Base-by-base conservation (phyloP, 2,797 vertebrate genomes). In the Pseudopleuronectes americanus region DNA sequence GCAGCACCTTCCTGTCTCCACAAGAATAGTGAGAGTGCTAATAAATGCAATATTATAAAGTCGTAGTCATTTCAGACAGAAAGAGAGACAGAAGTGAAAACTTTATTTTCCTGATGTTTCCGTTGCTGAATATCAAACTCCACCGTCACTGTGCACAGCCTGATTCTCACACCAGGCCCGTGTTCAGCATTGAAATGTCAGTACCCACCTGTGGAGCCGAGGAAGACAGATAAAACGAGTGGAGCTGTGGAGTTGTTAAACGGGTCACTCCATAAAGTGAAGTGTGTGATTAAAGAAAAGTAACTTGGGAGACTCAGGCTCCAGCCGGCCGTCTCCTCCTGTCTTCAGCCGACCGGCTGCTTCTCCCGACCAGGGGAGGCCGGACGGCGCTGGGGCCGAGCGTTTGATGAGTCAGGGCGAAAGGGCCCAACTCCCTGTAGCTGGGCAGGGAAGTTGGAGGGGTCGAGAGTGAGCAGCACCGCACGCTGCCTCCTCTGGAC, bases 221-320 rank as follows among this genome's bases (percentile, higher is more conserved):
- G 71, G 84, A 71, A 59, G 73, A 66, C 72, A 63, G 73, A 80
- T 84, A 76, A 88, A 84, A 79, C 17, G 51, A 76, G 72, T 59
- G 0, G 3, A 28, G 80, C 87, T 17, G 71, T 47, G 56, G 70
- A 68, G 87, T 80, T 68, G 76, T 86, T 81, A 87, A 87, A 77
- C 49, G 1, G 78, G 67, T 77, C 75, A 84, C 81, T 90, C 84
- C 82, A 89, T 87, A 88, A 89, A 87, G 73, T 53, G 72, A 79
- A 88, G 83, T 80, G 77, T 75, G 74, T 68, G 81, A 89, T 89
- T 87, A 85, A 65, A 83, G 68, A 24, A 78, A 59, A 63, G 67
- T 55, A 54, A 67, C 64, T 65, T 56, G 41, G 12, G 57, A 59
- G 73, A 53, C 17, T 74, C 64, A 2, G 81, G 73, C 65, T 3